Conservation (phyloP, 2,113 vertebrate genomes). For the Xyliphius kryptos region DNA sequence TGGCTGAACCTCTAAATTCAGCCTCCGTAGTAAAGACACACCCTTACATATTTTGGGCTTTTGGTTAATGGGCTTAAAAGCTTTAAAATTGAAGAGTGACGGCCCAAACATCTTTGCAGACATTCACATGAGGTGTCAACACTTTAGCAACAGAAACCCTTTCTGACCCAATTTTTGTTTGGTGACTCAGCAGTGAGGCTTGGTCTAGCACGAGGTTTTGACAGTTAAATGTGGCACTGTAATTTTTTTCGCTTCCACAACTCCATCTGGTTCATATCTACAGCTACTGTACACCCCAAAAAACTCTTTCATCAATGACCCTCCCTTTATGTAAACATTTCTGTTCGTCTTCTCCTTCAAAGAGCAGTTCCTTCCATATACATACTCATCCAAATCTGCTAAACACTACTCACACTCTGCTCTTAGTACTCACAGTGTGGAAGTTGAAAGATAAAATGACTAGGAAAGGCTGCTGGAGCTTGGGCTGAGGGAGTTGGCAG, state of each 20-base stretch:
- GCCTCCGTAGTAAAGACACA: too few species aligned
- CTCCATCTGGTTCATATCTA: conserved; percentile 39
- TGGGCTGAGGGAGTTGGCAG: conserved; percentile 36
- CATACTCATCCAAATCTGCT: not conserved
- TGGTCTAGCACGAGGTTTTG: not conserved
- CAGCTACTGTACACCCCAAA: conserved; percentile 28
- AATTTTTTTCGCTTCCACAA: conserved; percentile 7
- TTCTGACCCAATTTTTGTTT: not conserved
- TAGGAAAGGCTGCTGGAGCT: conserved; percentile 44
- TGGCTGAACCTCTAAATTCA: too few species aligned
- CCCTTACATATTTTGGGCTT: too few species aligned
- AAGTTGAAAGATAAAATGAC: conserved; percentile 38
- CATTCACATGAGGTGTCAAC: not conserved
- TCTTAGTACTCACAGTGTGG: not conserved
- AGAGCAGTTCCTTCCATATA: conserved; percentile 11
- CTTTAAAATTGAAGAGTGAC: too few species aligned
- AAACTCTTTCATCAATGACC: not conserved
- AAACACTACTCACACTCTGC: not conserved
- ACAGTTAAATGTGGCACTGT: not conserved
- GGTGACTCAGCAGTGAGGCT: conserved; percentile 4
- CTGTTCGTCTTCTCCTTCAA: conserved; percentile 36
- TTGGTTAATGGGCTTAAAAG: too few species aligned
- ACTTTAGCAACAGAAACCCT: not conserved
- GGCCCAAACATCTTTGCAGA: not conserved
- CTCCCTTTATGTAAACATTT: conserved; percentile 39